Evolutionary conservation across 1,140 invertebrate genomes (phyloP).

Genomic region (Mactra quadrangularis): DNA sequence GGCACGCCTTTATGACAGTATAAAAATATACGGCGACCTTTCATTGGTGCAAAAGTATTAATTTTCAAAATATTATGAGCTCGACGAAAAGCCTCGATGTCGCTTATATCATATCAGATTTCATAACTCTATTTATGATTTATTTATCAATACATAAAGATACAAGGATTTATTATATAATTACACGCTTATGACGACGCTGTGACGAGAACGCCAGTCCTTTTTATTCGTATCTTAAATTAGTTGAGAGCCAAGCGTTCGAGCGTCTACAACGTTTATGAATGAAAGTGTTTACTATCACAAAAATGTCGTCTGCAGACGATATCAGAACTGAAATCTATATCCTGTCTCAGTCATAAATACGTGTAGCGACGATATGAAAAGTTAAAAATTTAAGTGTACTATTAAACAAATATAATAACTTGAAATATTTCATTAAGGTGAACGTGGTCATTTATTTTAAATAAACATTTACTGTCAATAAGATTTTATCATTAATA

Average conservation of each 20-base stretch:
- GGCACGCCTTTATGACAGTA: constrained; percentile 4
- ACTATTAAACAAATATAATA: no score
- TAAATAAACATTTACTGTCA: no score
- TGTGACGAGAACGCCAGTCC: neutral
- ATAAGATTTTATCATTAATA: no score
- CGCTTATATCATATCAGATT: constrained; percentile 16
- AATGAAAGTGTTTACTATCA: constrained; percentile 16
- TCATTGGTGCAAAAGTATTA: constrained; percentile 15
- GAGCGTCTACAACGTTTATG: constrained; percentile 24
- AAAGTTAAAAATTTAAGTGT: no score
- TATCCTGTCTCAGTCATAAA: no score
- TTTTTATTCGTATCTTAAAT: constrained; percentile 19
- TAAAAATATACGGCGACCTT: neutral
- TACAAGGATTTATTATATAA: constrained; percentile 38
- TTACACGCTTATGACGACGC: constrained; percentile 9
- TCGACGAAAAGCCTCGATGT: constrained; percentile 9
- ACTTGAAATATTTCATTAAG: no score
- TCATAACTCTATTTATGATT: constrained; percentile 52
- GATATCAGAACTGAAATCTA: no score
- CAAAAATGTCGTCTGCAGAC: no score
- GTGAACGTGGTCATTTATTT: no score
- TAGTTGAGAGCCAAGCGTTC: constrained; percentile 26
- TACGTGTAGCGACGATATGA: no score
- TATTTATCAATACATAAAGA: constrained; percentile 28
- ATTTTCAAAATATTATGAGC: constrained; percentile 41